Conservation (phyloP, 2,113 vertebrate species). For the Rhynchopsitta pachyrhyncha region DNA sequence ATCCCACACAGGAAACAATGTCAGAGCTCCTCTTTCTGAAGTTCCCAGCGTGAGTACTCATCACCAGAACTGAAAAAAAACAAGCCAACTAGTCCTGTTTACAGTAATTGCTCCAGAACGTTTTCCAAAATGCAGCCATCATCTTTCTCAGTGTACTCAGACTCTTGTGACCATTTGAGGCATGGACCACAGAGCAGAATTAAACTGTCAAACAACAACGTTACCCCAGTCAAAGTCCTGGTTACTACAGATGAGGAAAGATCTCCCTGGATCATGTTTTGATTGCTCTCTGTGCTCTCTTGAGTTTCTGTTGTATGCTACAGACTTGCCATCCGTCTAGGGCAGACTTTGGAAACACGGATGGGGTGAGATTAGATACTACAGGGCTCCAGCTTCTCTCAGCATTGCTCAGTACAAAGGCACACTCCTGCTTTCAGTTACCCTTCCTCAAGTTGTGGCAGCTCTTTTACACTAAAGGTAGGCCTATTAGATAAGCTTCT, state of each 20-base stretch:
- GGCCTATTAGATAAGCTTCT: neutral
- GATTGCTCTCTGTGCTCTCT: neutral
- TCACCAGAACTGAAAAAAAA: neutral
- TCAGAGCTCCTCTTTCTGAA: neutral
- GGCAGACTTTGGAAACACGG: neutral
- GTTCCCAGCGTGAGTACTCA: neutral
- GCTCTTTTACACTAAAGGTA: neutral
- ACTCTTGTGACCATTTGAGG: neutral
- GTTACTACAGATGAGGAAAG: neutral
- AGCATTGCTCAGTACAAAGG: neutral
- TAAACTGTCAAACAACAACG: neutral
- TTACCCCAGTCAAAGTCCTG: neutral
- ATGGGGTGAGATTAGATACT: neutral
- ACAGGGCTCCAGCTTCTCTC: neutral
- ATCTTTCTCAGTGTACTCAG: neutral
- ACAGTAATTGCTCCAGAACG: neutral
- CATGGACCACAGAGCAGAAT: neutral
- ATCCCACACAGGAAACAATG: neutral
- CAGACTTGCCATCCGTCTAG: neutral
- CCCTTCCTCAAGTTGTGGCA: neutral
- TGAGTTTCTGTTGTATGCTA: rapidly evolving
- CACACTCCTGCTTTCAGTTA: neutral
- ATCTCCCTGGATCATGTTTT: neutral
- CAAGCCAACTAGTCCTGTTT: neutral
- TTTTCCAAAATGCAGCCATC: neutral